These are phyloP conservation scores for Lutjanus argentimaculatus DNA, from an alignment of 2,797 vertebrate species.

Conservation along the genomic window DNA sequence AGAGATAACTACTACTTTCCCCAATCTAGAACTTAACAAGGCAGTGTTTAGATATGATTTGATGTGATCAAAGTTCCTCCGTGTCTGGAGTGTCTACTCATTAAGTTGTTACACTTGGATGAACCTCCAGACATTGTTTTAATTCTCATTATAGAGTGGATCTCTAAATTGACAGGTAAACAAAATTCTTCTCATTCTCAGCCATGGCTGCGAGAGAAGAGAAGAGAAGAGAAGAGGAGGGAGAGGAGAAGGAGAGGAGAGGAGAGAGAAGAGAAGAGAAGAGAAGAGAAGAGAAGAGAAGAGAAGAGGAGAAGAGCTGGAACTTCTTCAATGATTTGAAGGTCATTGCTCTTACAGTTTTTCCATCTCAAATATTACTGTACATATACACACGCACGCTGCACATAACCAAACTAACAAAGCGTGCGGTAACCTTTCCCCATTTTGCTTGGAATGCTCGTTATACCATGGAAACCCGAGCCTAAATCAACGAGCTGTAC, in stretches of 20 bases:
- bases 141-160: constrained; percentile 59
- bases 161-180: constrained; percentile 74
- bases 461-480: constrained; percentile 49
- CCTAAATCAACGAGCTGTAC: constrained; percentile 50
- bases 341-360: constrained; percentile 29
- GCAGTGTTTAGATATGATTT: constrained; percentile 70
- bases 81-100: constrained; percentile 72
- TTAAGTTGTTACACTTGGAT: constrained; percentile 73
- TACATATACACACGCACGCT: neutral
- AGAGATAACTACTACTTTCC: constrained; percentile 59
- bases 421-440: constrained; percentile 44
- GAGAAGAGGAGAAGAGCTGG: constrained; percentile 6
- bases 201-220: neutral
- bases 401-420: constrained; percentile 38
- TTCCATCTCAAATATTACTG: constrained; percentile 37
- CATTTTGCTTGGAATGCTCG: constrained; percentile 59
- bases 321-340: constrained; percentile 22
- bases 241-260: neutral
- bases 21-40: constrained; percentile 41
- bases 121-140: constrained; percentile 65
- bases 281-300: neutral
- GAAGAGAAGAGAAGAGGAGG: neutral
- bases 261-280: neutral
- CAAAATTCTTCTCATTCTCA: constrained; percentile 63
- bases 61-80: constrained; percentile 68